Percentiles rank a stretch among this genome's conserved stretches.
phyloP scores from a whole-genome alignment of 2,113 vertebrate species.

The Syngnathoides biaculeatus region DNA sequence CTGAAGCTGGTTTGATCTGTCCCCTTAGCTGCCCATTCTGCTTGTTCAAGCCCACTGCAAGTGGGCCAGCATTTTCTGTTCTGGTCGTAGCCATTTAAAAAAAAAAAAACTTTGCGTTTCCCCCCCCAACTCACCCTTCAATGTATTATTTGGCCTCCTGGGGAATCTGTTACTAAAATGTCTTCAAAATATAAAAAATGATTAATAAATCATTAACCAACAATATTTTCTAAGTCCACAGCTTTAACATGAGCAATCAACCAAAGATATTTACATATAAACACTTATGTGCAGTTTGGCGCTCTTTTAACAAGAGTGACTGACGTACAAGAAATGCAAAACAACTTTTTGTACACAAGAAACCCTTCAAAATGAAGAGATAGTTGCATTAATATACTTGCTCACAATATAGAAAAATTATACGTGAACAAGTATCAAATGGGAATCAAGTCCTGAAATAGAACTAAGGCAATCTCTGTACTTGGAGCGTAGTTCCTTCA shows the following conservation, averaged over 20 bases:
- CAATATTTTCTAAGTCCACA: constrained; percentile 62
- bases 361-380: constrained; percentile 79
- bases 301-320: constrained; percentile 70
- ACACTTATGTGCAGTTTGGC: constrained; percentile 63
- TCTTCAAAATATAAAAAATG: constrained; percentile 52
- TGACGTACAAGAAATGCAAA: constrained; percentile 47
- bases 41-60: constrained; percentile 73
- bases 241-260: constrained; percentile 53
- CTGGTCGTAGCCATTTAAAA: constrained; percentile 66
- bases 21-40: constrained; percentile 75
- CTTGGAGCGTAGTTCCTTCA: constrained; percentile 52
- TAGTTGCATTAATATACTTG: constrained; percentile 73
- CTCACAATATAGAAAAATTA: constrained; percentile 77
- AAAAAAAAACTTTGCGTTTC: neutral
- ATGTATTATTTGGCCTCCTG: constrained; percentile 44
- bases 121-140: constrained; percentile 6
- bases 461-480: constrained; percentile 74
- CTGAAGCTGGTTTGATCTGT: constrained; percentile 63
- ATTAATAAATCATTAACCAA: constrained; percentile 70
- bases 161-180: constrained; percentile 56
- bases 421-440: constrained; percentile 70
- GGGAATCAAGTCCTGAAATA: constrained; percentile 70
- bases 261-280: constrained; percentile 70
- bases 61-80: constrained; percentile 67
- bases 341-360: constrained; percentile 53